Evolutionary conservation across 1,140 invertebrate genomes (phyloP).

Genomic region (Brachystomella parvula): DNA sequence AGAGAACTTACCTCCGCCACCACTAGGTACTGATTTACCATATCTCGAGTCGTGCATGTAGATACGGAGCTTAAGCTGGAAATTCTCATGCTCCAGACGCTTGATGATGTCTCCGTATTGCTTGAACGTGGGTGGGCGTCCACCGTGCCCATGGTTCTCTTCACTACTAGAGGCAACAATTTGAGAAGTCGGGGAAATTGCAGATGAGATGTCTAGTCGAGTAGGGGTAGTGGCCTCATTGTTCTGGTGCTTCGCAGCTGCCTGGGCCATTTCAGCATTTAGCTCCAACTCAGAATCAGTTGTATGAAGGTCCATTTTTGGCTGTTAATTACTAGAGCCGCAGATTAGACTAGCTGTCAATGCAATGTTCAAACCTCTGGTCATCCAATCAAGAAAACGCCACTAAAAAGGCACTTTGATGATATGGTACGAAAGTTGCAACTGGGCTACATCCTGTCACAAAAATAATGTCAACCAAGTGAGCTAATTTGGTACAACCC

Average conservation of each 20-base stretch:
- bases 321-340: too few relatives aligned
- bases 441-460: too few relatives aligned
- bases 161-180: not conserved
- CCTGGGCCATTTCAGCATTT: not conserved
- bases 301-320: not conserved
- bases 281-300: not conserved
- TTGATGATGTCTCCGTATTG: constrained; percentile 28
- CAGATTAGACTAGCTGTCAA: too few relatives aligned
- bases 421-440: too few relatives aligned
- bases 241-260: not conserved
- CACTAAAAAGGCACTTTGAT: too few relatives aligned
- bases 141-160: too few relatives aligned
- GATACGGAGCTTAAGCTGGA: constrained; percentile 27
- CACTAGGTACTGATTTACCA: not conserved
- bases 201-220: not conserved
- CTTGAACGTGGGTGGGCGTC: constrained; percentile 28
- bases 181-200: not conserved
- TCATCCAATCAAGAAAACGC: too few relatives aligned
- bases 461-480: too few relatives aligned
- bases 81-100: constrained; percentile 27
- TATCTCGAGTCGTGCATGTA: constrained; percentile 12
- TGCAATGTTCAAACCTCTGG: too few relatives aligned
- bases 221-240: not conserved
- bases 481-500: too few relatives aligned
- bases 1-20: not conserved